Percentiles rank a stretch among this genome's conserved stretches.
phyloP scores from a whole-genome alignment of 2,888 invertebrate genomes.

The Pardosa pseudoannulata region DNA sequence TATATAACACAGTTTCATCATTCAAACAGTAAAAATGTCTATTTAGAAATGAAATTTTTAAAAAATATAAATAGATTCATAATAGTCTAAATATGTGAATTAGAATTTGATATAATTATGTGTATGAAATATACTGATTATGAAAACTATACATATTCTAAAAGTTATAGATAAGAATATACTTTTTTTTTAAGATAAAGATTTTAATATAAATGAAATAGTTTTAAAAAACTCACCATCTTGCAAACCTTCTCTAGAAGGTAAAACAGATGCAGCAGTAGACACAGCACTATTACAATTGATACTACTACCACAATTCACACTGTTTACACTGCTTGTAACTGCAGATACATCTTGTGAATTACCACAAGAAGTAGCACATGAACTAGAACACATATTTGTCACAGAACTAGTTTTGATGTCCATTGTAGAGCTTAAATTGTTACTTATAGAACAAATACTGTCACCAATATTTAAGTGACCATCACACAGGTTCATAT shows the following conservation, averaged over 20 bases:
- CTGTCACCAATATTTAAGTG: conserved; percentile 63
- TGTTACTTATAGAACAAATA: conserved; percentile 48
- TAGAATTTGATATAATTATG: too few relatives aligned
- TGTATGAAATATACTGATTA: too few relatives aligned
- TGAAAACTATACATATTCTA: too few relatives aligned
- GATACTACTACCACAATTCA: conserved; percentile 37
- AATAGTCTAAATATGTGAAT: too few relatives aligned
- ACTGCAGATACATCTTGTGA: conserved; percentile 36
- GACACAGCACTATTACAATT: conserved; percentile 45
- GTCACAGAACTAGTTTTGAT: conserved; percentile 52
- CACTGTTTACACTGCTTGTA: conserved; percentile 25
- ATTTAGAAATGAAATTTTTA: too few relatives aligned
- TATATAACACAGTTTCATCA: too few relatives aligned
- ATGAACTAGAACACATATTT: conserved; percentile 61
- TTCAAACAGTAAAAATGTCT: too few relatives aligned
- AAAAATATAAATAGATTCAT: too few relatives aligned
- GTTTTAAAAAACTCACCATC: conserved; percentile 46
- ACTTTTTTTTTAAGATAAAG: too few relatives aligned
- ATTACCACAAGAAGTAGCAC: conserved; percentile 45
- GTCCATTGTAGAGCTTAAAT: conserved; percentile 58
- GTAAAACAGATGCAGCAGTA: conserved; percentile 31
- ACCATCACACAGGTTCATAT: conserved; percentile 69
- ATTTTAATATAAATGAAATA: too few relatives aligned
- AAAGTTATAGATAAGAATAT: too few relatives aligned
- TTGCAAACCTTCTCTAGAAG: conserved; percentile 51